phyloP scores from a whole-genome alignment of 2,797 vertebrate species.

The Esox masquinongy region DNA sequence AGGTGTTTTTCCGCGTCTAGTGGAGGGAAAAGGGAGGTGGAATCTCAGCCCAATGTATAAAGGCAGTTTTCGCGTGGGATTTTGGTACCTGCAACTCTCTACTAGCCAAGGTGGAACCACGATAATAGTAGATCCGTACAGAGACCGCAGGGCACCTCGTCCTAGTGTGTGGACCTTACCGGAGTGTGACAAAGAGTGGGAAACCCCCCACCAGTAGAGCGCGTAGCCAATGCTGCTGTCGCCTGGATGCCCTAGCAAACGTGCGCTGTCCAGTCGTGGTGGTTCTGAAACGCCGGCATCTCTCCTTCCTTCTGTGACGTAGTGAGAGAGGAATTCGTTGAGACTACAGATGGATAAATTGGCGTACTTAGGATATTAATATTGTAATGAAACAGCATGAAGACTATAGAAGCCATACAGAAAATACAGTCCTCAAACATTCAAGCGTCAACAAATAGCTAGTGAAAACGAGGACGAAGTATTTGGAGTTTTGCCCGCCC shows the following conservation, averaged over 20 bases:
- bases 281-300: conserved; percentile 66
- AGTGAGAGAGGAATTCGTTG: conserved; percentile 27
- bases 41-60: conserved; percentile 56
- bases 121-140: not conserved
- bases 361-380: not conserved
- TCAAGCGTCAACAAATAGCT: conserved; percentile 17
- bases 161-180: conserved; percentile 25
- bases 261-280: conserved; percentile 62
- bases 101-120: not conserved
- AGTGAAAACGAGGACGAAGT: conserved; percentile 45
- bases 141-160: conserved; percentile 13
- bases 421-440: conserved; percentile 21
- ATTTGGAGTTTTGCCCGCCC: conserved; percentile 56
- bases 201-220: conserved; percentile 18
- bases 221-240: conserved; percentile 42
- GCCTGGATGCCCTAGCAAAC: conserved; percentile 23
- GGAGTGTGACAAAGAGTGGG: conserved; percentile 10
- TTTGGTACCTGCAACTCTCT: conserved; percentile 34
- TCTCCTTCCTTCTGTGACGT: conserved; percentile 58
- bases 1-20: conserved; percentile 60
- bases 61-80: conserved; percentile 50
- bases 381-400: not conserved
- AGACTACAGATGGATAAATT: conserved; percentile 4
- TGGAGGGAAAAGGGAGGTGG: conserved; percentile 49
- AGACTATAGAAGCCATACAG: conserved; percentile 16